These are phyloP conservation scores for Crenichthys baileyi DNA, from an alignment of 2,797 vertebrate genomes.

Conservation along the genomic window DNA sequence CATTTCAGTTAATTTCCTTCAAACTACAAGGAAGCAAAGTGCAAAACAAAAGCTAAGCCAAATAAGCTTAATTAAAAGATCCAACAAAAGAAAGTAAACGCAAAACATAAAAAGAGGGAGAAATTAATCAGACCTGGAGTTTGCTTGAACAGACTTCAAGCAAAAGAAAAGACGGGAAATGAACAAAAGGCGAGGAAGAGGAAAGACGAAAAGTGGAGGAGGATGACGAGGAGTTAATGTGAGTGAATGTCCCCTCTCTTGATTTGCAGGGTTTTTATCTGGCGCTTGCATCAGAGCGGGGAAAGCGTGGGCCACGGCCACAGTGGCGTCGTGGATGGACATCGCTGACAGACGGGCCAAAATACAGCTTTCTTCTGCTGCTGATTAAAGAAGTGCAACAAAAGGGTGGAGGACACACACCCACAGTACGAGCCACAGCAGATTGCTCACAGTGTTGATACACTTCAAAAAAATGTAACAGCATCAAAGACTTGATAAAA, in stretches of 20 bases:
- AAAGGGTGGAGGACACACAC: conserved; percentile 62
- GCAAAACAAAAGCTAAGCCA: conserved; percentile 76
- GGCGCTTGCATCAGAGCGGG: conserved; percentile 70
- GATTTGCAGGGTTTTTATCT: conserved; percentile 75
- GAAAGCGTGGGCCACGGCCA: conserved; percentile 74
- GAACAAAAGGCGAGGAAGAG: conserved; percentile 76
- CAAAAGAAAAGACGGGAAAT: conserved; percentile 74
- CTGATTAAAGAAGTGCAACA: conserved; percentile 83
- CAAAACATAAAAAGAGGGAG: conserved; percentile 76
- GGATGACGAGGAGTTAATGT: conserved; percentile 28
- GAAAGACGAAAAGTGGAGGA: conserved; percentile 65
- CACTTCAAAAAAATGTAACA: conserved; percentile 36
- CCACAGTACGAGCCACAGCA: conserved; percentile 23
- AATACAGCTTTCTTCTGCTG: conserved; percentile 78
- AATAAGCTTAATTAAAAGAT: conserved; percentile 79
- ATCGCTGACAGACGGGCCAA: conserved; percentile 78
- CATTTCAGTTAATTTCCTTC: conserved; percentile 70
- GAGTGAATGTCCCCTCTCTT: conserved; percentile 54
- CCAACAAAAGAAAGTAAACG: conserved; percentile 76
- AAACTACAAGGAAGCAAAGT: conserved; percentile 66
- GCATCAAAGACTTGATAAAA: conserved; percentile 40
- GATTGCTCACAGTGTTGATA: conserved; percentile 31
- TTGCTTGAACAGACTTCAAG: conserved; percentile 70
- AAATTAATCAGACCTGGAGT: conserved; percentile 78
- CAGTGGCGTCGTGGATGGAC: conserved; percentile 64